These are phyloP conservation scores for Antheraea yamamai DNA, from an alignment of 2,888 invertebrate genomes.

Conservation along the genomic window DNA sequence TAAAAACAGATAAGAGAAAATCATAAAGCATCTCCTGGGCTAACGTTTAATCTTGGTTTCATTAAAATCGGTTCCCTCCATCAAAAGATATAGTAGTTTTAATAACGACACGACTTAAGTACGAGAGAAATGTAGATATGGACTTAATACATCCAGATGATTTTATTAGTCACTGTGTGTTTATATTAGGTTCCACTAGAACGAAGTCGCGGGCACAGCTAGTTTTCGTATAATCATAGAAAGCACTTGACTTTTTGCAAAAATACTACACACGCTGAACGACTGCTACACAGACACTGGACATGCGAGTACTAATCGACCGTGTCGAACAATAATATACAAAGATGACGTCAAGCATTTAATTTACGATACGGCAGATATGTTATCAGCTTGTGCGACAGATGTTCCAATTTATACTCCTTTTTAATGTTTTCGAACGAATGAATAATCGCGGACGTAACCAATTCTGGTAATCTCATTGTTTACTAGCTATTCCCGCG, in stretches of 20 bases:
- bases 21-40: too few species aligned
- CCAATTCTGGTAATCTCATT: background rate
- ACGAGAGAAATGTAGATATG: too few species aligned
- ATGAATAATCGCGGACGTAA: background rate
- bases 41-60: too few species aligned
- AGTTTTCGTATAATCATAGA: background rate
- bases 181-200: too few species aligned
- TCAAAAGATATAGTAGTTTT: too few species aligned
- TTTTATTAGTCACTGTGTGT: too few species aligned
- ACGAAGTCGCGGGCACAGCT: too few species aligned
- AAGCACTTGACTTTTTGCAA: background rate
- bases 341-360: background rate
- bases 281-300: background rate
- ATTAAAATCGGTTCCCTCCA: too few species aligned
- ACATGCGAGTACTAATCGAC: background rate
- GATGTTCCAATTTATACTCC: background rate
- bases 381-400: background rate
- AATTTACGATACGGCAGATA: background rate
- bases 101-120: too few species aligned
- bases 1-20: too few species aligned
- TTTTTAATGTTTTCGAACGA: background rate
- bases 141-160: too few species aligned
- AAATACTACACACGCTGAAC: background rate
- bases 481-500: too few species aligned
- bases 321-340: background rate